Evolutionary conservation across 2,797 vertebrate genomes (phyloP), one percentile per base, ranked within the genome.

Genomic region (Enteromius paludinosus): DNA sequence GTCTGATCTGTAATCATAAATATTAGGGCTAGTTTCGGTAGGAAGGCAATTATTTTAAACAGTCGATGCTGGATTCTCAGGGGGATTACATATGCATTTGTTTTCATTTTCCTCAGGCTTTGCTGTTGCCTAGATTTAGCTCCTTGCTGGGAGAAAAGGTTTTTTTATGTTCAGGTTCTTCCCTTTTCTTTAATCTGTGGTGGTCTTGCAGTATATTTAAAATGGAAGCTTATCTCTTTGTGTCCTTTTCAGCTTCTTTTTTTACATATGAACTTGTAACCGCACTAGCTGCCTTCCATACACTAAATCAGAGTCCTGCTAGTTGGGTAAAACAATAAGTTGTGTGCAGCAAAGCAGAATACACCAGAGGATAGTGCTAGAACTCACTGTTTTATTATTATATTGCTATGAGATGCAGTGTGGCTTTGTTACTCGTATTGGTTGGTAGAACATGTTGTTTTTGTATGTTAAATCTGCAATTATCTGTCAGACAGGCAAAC

Each of bases 1-100:
- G 76, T 83, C 80, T 86, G 85, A 88, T 91, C 86, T 90, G 77
- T 89, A 89, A 91, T 89, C 85, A 83, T 90, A 91, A 90, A 94
- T 92, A 92, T 92, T 86, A 91, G 86, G 85, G 87, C 65, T 88
- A 79, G 89, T 89, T 91, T 91, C 45, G 30, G 83, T 85, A 87
- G 83, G 76, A 89, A 90, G 79, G 89, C 88, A 93, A 92, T 93
- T 93, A 93, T 88, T 91, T 88, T 88, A 87, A 91, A 90, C 83
- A 91, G 84, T 86, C 73, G 87, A 85, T 90, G 87, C 87, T 87
- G 88, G 87, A 89, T 89, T 90, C 88, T 91, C 83, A 78, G 91
- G 85, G 86, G 90, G 90, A 93, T 93, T 93, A 90, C 90, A 89
- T 89, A 81, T 90, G 87, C 83, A 90, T 94, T 93, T 94, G 90